Conservation (phyloP, 2,888 invertebrate genomes). For the Anoncus sp. region DNA sequence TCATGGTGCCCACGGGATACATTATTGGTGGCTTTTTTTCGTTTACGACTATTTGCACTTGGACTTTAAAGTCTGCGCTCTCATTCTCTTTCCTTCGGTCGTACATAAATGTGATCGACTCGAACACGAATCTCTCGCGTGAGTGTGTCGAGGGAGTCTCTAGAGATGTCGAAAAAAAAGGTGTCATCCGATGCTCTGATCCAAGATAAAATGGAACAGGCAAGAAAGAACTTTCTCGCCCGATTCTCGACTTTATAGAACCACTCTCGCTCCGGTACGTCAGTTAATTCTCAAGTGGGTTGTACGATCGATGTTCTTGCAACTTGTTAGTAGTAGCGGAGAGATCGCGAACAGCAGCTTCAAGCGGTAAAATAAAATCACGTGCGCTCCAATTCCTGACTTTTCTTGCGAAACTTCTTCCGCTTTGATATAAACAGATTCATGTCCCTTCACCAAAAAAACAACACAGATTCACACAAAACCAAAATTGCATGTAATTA, state of each 20-base stretch:
- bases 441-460: neutral
- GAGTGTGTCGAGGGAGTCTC: conserved; percentile 12
- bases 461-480: too few relatives aligned
- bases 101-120: conserved; percentile 38
- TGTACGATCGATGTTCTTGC: conserved; percentile 42
- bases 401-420: neutral
- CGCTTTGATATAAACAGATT: conserved; percentile 12
- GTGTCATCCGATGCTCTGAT: conserved; percentile 43
- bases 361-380: conserved; percentile 23
- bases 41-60: conserved; percentile 4
- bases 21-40: conserved; percentile 16
- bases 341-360: too few relatives aligned
- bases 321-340: conserved; percentile 21
- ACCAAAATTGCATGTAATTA: too few relatives aligned
- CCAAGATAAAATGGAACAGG: conserved; percentile 25
- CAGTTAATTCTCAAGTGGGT: conserved; percentile 56
- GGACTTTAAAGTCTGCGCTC: conserved; percentile 4
- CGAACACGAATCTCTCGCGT: conserved; percentile 10
- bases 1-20: neutral
- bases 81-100: neutral
- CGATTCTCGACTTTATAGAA: conserved; percentile 42
- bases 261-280: conserved; percentile 10
- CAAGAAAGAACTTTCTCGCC: conserved; percentile 9
- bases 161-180: conserved; percentile 1
- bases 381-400: neutral